phyloP scores from a whole-genome alignment of 2,888 invertebrate species.

The Celastrina argiolus region DNA sequence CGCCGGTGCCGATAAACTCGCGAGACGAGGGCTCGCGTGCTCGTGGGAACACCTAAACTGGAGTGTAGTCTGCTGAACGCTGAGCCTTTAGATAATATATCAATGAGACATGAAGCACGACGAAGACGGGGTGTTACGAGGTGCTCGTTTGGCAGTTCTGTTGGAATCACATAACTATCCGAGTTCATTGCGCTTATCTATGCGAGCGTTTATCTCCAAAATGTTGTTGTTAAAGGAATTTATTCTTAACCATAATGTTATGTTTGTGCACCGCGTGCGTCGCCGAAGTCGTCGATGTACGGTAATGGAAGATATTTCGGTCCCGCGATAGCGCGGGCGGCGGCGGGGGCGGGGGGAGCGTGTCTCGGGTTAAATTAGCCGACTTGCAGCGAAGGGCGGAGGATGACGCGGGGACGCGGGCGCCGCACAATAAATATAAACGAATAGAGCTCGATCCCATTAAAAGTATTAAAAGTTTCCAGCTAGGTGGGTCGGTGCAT shows the following conservation, averaged over 20 bases:
- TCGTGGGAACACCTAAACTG: neutral
- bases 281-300: neutral
- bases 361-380: slow-evolving; percentile 38
- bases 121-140: too few species aligned
- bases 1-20: neutral
- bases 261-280: neutral
- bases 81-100: too few species aligned
- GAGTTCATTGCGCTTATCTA: too few species aligned
- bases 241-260: neutral
- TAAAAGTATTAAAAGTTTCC: neutral
- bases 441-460: neutral
- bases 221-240: neutral
- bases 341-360: slow-evolving; percentile 31
- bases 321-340: slow-evolving; percentile 26
- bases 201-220: too few species aligned
- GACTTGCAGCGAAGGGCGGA: slow-evolving; percentile 34
- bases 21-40: neutral
- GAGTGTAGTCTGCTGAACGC: too few species aligned
- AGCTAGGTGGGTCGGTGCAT: neutral
- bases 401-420: neutral
- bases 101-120: too few species aligned
- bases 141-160: too few species aligned
- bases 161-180: too few species aligned
- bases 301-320: slow-evolving; percentile 21
- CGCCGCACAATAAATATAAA: neutral